A percentile compares a stretch with the other conserved stretches of the same genome.
These are phyloP conservation scores for Phylloscopus trochilus DNA, from an alignment of 2,113 vertebrate species.

Conservation along the genomic window DNA sequence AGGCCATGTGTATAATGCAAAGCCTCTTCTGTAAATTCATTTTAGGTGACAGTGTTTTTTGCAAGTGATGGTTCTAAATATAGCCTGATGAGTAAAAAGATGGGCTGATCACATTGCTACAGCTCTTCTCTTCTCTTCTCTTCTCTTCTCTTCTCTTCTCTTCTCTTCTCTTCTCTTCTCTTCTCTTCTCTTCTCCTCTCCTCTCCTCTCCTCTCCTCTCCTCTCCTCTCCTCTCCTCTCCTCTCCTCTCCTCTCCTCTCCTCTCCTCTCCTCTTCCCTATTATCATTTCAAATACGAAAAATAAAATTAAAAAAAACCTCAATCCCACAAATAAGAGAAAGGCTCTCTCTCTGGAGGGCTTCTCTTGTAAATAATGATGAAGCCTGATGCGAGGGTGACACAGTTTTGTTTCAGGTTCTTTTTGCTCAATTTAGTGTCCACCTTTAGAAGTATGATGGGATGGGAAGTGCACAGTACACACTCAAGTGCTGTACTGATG, in stretches of 20 bases:
- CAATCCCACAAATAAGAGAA: not conserved
- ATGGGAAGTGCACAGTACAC: not conserved
- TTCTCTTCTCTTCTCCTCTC: no score
- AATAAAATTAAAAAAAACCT: not conserved
- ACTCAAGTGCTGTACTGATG: not conserved
- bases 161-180: no score
- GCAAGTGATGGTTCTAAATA: conserved; percentile 63
- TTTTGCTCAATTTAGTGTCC: not conserved
- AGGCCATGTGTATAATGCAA: conserved; percentile 30
- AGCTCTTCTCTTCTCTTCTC: not conserved
- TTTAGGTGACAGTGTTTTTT: conserved; percentile 65
- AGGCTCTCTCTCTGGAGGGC: not conserved
- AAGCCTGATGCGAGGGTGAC: not conserved
- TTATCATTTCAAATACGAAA: not conserved
- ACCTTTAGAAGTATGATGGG: not conserved
- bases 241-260: no score
- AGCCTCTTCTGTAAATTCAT: conserved; percentile 61
- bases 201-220: no score
- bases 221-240: no score
- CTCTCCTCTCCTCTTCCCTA: not conserved
- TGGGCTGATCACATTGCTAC: conserved; percentile 28
- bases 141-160: no score
- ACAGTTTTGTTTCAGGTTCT: not conserved
- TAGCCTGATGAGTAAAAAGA: conserved; percentile 50
- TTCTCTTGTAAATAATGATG: not conserved